phyloP scores from a whole-genome alignment of 2,888 invertebrate genomes.

The Drosophila diplacantha region DNA sequence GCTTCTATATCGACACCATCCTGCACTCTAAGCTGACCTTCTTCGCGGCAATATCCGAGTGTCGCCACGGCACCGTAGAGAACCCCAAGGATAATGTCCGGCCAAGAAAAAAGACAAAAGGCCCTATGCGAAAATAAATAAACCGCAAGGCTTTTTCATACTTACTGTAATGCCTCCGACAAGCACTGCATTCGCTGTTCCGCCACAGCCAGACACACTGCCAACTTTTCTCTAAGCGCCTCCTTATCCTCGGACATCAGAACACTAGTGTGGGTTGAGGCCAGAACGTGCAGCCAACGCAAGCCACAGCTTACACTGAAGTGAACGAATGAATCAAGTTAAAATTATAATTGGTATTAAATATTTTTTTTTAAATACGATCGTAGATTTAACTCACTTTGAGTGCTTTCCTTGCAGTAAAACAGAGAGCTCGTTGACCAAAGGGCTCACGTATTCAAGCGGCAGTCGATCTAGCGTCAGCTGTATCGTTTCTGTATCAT shows the following conservation, averaged over 20 bases:
- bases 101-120: neutral
- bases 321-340: neutral
- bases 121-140: neutral
- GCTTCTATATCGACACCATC: slow-evolving; percentile 68
- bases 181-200: slow-evolving; percentile 76
- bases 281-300: slow-evolving; percentile 73
- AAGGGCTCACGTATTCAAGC: slow-evolving; percentile 84
- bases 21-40: slow-evolving; percentile 67
- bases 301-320: slow-evolving; percentile 74
- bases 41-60: slow-evolving; percentile 63
- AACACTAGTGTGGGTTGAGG: slow-evolving; percentile 76
- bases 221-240: slow-evolving; percentile 74
- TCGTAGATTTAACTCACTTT: slow-evolving; percentile 80
- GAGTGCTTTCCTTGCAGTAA: slow-evolving; percentile 83
- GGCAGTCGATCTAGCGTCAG: slow-evolving; percentile 88
- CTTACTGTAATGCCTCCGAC: slow-evolving; percentile 75
- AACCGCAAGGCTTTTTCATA: slow-evolving; percentile 4
- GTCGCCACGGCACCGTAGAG: slow-evolving; percentile 56
- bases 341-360: neutral
- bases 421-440: slow-evolving; percentile 85
- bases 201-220: slow-evolving; percentile 76
- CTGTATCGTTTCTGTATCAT: slow-evolving; percentile 83
- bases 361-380: neutral
- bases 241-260: slow-evolving; percentile 75
- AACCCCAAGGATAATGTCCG: slow-evolving; percentile 34